Evolutionary conservation across 2,113 vertebrate species (phyloP).

Genomic region (Oncorhynchus masou): DNA sequence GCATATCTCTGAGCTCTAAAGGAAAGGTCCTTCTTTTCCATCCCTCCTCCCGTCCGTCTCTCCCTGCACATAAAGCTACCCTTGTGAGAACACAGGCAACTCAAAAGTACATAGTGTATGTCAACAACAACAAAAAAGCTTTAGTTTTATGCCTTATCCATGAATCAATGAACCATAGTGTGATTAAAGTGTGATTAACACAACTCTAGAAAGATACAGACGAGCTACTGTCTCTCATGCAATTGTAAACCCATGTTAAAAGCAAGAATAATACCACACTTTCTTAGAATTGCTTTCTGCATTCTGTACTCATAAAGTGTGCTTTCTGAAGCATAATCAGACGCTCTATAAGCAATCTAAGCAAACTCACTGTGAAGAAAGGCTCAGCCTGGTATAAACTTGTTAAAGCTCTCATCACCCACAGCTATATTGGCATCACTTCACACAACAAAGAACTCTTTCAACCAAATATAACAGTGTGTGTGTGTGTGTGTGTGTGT

Average conservation of each 20-base stretch:
- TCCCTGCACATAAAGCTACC: conserved; percentile 72
- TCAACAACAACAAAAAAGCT: conserved; percentile 19
- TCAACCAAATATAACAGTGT: conserved; percentile 34
- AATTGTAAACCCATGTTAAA: conserved; percentile 5
- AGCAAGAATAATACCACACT: conserved; percentile 13
- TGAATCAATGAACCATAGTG: conserved; percentile 16
- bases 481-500: neutral
- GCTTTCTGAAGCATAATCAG: conserved; percentile 35
- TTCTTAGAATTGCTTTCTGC: conserved; percentile 12
- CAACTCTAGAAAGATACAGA: too few species aligned
- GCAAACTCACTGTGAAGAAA: conserved; percentile 15
- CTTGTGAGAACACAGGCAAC: conserved; percentile 70
- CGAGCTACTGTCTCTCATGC: too few species aligned
- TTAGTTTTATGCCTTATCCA: conserved; percentile 30
- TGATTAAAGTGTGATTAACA: too few species aligned
- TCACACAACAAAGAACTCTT: conserved; percentile 40
- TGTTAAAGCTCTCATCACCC: conserved; percentile 50
- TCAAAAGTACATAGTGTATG: conserved; percentile 50
- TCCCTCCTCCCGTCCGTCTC: conserved; percentile 52
- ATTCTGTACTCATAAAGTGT: conserved; percentile 39
- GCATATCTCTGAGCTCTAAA: conserved; percentile 80
- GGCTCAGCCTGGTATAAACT: conserved; percentile 46
- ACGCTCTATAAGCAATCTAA: conserved; percentile 31
- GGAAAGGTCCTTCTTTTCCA: conserved; percentile 78
- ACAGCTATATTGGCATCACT: conserved; percentile 50